Evolutionary conservation across 2,888 invertebrate genomes (phyloP), one percentile per base, ranked within the genome.

Genomic region (Scaptomyza polygonia): DNA sequence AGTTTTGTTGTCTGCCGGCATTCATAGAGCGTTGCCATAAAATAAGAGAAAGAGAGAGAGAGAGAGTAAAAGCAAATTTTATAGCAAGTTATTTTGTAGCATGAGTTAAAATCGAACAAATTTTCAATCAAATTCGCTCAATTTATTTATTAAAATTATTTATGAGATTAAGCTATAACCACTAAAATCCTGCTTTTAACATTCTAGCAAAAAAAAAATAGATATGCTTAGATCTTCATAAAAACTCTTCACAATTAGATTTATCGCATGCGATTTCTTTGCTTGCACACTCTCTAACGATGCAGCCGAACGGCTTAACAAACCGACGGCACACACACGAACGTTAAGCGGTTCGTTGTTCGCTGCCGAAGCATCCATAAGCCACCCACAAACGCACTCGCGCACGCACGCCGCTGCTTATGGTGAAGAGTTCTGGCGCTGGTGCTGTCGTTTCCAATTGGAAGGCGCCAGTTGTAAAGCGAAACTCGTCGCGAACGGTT

Each of bases 401-500:
- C 56, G 51, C 59, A 72, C 64, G 77, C 77, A 77, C 72, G 61
- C 77, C 72, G 55, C 53, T 52, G 67, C 67, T 67, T 42, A 9
- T 63, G 51, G 16, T 3, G 49, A 29, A 30, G 63, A 43, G 63
- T 62, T 55, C 45, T 58, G 58, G 8, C 9, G 12, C 40, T 69
- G 72, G 67, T 68, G 59, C 65, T 47, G 49, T 47, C 56, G 75
- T 67, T 77, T 81, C 79, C 71, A 68, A 75, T 72, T 73, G 77
- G 77, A 77, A 73, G 77, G 77, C 61, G 65, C 67, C 88, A 89
- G 87, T 89, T 80, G 82, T 80, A 75, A 79, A 83, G 75, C 73
- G 79, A 79, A 78, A 68, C 77, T 88, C 85, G 80, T 75, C 77
- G 77, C 79, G 85, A 77, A 72, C 78, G 83, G 88, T 78, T 81